A percentile compares a stretch with the other conserved stretches of the same genome.
Conservation (phyloP, 53 echinoderm and acorn worm genomes). For the Glandiceps talaboti region DNA sequence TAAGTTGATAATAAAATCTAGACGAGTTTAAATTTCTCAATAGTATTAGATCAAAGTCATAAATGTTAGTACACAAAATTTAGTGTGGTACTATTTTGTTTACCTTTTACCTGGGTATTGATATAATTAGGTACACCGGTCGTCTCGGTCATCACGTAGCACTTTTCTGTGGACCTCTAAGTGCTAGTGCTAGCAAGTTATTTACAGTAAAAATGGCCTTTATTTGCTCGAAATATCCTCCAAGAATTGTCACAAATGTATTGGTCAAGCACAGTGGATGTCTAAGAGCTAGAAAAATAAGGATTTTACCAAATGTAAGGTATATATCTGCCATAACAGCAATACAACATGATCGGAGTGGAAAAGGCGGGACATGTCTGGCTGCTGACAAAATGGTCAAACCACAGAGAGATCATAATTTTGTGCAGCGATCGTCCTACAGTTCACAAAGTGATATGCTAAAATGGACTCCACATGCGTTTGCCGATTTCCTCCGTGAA, state of each 20-base stretch:
- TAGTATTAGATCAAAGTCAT: too few species aligned
- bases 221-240: not conserved
- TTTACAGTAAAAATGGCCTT: too few species aligned
- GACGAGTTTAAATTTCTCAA: too few species aligned
- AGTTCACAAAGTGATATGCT: slow-evolving; percentile 7
- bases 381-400: not conserved
- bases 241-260: not conserved
- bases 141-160: too few species aligned
- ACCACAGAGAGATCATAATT: not conserved
- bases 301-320: not conserved
- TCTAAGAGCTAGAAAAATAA: not conserved
- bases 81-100: too few species aligned
- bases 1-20: too few species aligned
- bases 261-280: not conserved
- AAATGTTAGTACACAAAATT: too few species aligned
- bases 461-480: slow-evolving; percentile 30
- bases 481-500: slow-evolving; percentile 34
- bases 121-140: too few species aligned
- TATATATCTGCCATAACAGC: not conserved
- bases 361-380: not conserved
- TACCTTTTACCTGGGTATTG: too few species aligned
- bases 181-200: too few species aligned
- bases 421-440: not conserved
- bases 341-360: not conserved
- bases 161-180: too few species aligned